phyloP scores from a whole-genome alignment of 30 jellyfish, hydroid and myxozoan species.

The Nemopilema nomurai region DNA sequence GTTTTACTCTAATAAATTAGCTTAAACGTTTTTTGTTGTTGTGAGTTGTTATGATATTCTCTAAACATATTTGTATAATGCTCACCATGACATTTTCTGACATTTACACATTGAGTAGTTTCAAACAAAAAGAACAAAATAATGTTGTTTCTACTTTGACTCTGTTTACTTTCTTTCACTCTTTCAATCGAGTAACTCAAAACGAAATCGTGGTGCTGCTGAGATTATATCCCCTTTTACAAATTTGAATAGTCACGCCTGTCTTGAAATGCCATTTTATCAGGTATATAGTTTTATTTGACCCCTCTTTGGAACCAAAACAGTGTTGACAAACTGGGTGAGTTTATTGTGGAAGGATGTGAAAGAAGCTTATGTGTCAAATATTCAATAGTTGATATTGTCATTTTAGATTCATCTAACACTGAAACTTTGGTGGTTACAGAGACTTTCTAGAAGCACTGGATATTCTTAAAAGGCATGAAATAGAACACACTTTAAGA shows the following conservation, averaged over 20 bases:
- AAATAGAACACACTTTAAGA: slow-evolving; percentile 12
- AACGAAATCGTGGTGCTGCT: background rate
- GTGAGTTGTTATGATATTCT: background rate
- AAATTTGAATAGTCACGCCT: background rate
- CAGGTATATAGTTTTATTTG: background rate
- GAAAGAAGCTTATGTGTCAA: background rate
- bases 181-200: background rate
- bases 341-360: too few species aligned
- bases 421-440: background rate
- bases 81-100: background rate
- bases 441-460: slow-evolving; percentile 21
- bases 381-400: background rate
- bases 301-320: background rate
- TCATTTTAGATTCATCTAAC: background rate
- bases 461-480: slow-evolving; percentile 27
- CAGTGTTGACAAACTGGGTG: too few species aligned
- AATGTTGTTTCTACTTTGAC: background rate
- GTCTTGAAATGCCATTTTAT: background rate
- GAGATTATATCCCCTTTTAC: background rate
- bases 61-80: background rate
- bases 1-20: background rate
- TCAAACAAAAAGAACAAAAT: background rate
- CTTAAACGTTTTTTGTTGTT: background rate
- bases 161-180: background rate
- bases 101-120: background rate